Percentiles rank a stretch among this genome's conserved stretches.
These are phyloP conservation scores for Lampris megalopsis DNA, from an alignment of 2,113 vertebrate genomes.

Conservation along the genomic window DNA sequence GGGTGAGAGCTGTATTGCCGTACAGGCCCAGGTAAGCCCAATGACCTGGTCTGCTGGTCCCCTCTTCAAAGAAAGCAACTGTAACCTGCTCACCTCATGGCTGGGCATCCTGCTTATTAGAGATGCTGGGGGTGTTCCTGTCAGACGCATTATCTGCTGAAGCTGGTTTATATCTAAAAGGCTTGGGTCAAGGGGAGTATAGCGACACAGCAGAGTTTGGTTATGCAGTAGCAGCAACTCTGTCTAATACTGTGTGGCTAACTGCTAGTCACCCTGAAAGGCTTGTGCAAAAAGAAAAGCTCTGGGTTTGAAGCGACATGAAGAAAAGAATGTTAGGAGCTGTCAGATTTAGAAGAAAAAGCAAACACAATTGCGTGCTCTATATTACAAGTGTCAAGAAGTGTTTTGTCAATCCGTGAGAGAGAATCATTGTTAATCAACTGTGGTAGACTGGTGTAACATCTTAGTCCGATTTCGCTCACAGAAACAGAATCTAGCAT, in stretches of 20 bases:
- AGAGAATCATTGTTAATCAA: constrained; percentile 26
- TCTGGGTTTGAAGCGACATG: constrained; percentile 36
- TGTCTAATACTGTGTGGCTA: constrained; percentile 25
- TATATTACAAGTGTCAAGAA: constrained; percentile 11
- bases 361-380: constrained; percentile 14
- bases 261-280: background rate
- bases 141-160: constrained; percentile 99
- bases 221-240: constrained; percentile 56
- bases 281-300: constrained; percentile 47
- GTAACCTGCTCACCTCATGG: constrained; percentile 93
- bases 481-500: constrained; percentile 13
- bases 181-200: constrained; percentile 95
- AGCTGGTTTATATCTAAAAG: constrained; percentile 99
- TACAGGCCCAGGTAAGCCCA: background rate
- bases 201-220: constrained; percentile 79
- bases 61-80: constrained; percentile 8
- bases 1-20: constrained; percentile 1
- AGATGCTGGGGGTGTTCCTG: constrained; percentile 96
- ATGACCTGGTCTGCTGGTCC: background rate
- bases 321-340: constrained; percentile 10
- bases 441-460: constrained; percentile 23
- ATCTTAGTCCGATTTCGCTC: background rate
- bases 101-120: constrained; percentile 99
- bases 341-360: constrained; percentile 32
- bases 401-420: constrained; percentile 9